Percentiles rank a stretch among this genome's conserved stretches.
Conservation (phyloP, 2,797 vertebrate species). For the Linurgus olivaceus region DNA sequence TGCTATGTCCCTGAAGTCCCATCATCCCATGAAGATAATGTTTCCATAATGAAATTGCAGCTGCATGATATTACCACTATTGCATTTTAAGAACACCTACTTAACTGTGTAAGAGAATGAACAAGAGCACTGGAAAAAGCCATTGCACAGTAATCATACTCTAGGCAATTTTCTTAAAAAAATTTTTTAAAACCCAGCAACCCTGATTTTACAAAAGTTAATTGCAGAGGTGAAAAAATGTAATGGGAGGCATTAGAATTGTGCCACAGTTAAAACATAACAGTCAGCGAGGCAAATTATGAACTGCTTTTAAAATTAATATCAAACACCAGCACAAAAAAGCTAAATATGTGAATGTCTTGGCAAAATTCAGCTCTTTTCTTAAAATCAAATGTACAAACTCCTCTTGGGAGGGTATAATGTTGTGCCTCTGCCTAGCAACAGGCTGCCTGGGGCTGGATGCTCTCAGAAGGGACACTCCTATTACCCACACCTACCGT, state of each 20-base stretch:
- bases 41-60: slow-evolving; percentile 26
- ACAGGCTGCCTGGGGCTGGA: background rate
- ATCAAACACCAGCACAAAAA: background rate
- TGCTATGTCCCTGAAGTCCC: background rate
- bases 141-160: background rate
- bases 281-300: background rate
- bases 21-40: background rate
- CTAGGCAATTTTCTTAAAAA: background rate
- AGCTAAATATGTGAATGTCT: background rate
- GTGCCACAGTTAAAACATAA: background rate
- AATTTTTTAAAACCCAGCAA: background rate
- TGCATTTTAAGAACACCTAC: background rate
- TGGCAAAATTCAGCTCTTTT: background rate
- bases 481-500: background rate
- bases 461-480: background rate
- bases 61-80: background rate
- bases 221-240: background rate
- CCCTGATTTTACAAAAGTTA: background rate
- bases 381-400: background rate
- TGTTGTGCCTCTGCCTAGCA: slow-evolving; percentile 40
- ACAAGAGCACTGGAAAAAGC: background rate
- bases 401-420: background rate
- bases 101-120: background rate
- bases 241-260: background rate
- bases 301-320: background rate